Evolutionary conservation across 2,113 vertebrate genomes (phyloP).

Genomic region (Otus sunia): DNA sequence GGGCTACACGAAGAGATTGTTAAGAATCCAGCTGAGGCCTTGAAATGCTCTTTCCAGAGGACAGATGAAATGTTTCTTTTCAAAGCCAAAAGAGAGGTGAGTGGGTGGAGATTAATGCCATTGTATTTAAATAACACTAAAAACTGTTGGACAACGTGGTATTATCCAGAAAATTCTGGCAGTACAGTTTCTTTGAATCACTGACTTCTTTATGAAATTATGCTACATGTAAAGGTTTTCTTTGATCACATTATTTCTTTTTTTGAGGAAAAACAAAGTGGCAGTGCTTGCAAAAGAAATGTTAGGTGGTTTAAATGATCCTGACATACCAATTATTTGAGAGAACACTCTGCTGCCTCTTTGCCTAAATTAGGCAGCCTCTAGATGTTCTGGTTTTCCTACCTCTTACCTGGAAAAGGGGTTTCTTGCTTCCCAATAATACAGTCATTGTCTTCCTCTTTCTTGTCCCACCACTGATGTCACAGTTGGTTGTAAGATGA

Average conservation of each 20-base stretch:
- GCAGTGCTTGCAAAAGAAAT: not conserved
- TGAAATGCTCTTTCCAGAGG: conserved; percentile 81
- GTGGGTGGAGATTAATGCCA: not conserved
- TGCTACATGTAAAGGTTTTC: not conserved
- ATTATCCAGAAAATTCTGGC: conserved; percentile 9
- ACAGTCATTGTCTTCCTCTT: not conserved
- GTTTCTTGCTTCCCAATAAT: not conserved
- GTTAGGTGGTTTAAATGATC: not conserved
- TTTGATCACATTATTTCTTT: not conserved
- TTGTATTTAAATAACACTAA: not conserved
- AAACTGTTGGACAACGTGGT: not conserved
- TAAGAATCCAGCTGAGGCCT: conserved; percentile 75
- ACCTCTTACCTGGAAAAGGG: not conserved
- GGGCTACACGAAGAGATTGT: conserved; percentile 76
- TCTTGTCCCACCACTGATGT: not conserved
- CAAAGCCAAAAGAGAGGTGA: conserved; percentile 90
- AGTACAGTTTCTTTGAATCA: not conserved
- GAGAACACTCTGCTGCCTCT: not conserved
- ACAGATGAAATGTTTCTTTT: conserved; percentile 89
- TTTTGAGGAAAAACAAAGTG: not conserved
- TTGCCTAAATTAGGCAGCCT: not conserved
- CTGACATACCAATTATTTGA: not conserved
- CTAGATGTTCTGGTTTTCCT: not conserved
- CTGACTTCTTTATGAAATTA: not conserved
- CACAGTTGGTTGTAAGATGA: not conserved